Evolutionary conservation across 2,888 invertebrate species (phyloP).

Genomic region (Drosophila siamana): DNA sequence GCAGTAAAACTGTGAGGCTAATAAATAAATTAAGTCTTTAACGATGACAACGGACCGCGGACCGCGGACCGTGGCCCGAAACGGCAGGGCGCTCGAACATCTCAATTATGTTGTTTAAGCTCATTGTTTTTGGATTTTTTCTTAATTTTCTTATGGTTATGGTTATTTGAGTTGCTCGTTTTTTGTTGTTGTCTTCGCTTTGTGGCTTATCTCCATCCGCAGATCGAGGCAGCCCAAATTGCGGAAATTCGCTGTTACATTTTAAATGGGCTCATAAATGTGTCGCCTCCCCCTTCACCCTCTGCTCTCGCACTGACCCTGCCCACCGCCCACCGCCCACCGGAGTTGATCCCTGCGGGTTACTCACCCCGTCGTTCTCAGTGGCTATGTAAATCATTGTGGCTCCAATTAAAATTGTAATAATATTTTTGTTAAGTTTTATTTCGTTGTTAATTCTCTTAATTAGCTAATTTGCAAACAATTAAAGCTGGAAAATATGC

Average conservation of each 20-base stretch:
- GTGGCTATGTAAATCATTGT: slow-evolving; percentile 32
- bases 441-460: slow-evolving; percentile 42
- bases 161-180: slow-evolving; percentile 19
- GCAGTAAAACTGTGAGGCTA: slow-evolving; percentile 69
- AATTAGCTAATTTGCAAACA: slow-evolving; percentile 81
- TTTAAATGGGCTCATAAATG: slow-evolving; percentile 60
- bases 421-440: slow-evolving; percentile 32
- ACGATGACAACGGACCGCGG: slow-evolving; percentile 62
- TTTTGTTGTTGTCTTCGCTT: slow-evolving; percentile 8
- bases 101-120: slow-evolving; percentile 76
- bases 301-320: too few relatives aligned
- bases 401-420: slow-evolving; percentile 57
- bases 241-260: slow-evolving; percentile 69
- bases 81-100: slow-evolving; percentile 57
- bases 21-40: slow-evolving; percentile 79
- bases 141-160: slow-evolving; percentile 77
- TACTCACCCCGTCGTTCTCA: slow-evolving; percentile 38
- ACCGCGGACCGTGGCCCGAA: slow-evolving; percentile 7
- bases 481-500: slow-evolving; percentile 55
- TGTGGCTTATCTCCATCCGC: slow-evolving; percentile 55
- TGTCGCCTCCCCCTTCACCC: background rate
- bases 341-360: slow-evolving; percentile 19
- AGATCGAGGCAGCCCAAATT: slow-evolving; percentile 51
- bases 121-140: slow-evolving; percentile 74
- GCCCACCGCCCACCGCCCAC: background rate